phyloP scores from a whole-genome alignment of 1,140 invertebrate genomes.

The Brachionus manjavacas region DNA sequence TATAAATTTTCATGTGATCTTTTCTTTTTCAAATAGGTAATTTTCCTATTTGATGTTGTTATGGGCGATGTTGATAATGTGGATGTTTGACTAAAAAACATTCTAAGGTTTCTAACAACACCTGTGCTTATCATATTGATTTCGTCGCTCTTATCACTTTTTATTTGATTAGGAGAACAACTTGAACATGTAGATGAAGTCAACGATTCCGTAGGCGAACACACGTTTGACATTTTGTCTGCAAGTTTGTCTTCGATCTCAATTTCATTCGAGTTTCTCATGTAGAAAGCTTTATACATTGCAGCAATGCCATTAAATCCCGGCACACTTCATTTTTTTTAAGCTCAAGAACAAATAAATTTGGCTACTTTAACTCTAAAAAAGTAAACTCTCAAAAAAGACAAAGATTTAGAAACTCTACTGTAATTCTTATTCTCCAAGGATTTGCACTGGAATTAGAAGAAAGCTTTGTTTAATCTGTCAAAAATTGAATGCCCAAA shows the following conservation, averaged over 20 bases:
- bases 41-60: conserved; percentile 14
- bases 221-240: not conserved
- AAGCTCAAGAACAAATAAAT: not conserved
- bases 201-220: not conserved
- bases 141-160: not conserved
- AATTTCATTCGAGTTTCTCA: not conserved
- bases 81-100: conserved; percentile 26
- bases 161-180: not conserved
- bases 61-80: conserved; percentile 2
- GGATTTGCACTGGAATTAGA: not conserved
- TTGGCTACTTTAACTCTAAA: not conserved
- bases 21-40: not conserved
- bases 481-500: not conserved
- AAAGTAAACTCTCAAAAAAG: not conserved
- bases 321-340: not conserved
- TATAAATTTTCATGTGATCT: not conserved
- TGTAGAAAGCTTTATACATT: not conserved
- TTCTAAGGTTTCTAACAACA: conserved; percentile 22
- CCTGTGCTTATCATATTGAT: conserved; percentile 31
- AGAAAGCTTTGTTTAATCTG: not conserved
- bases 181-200: not conserved
- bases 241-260: not conserved
- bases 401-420: not conserved
- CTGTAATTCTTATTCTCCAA: not conserved
- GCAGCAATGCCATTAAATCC: not conserved